Evolutionary conservation across 2,888 invertebrate species (phyloP), one percentile per base, ranked within the genome.

Genomic region (Scaptomyza polygonia): DNA sequence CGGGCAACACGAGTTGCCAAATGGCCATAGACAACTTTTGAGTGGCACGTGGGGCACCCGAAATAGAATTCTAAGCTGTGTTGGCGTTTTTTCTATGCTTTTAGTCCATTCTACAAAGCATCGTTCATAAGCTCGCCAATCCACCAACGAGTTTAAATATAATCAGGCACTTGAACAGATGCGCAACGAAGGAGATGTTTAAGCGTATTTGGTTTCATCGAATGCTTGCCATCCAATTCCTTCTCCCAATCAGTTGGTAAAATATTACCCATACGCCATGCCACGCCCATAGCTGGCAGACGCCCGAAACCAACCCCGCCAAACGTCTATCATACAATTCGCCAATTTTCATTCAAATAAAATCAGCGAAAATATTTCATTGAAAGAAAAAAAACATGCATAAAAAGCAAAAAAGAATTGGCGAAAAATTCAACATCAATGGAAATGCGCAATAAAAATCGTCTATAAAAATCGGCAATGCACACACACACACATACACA

Each of bases 361-460:
- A 88, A 83, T 83, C 86, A 86, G 66, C 77, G 79, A 68, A 72
- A 66, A 63, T 62, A 67, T 55, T 44, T 62, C 40, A 29, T 21
- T 42, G 51, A 52, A 32, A 44, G 21, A 21, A 45, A 59, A 57
- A 55, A 44, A 36, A 14, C 5, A 8, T 6, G 14, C 21, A 57
- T 29, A 42, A 30, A 62, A 56, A 65, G 21, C 21, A 18, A 18
- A 21, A 48, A 48, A 21, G 18, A 82, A 63, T 56, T 62, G 74
- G 86, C 73, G 86, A 86, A 67, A 69, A 83, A 79, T 82, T 82
- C 69, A 74, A 77, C 88, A 87, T 83, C 82, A 88, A 86, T 83
- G 82, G 84, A 88, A 83, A 86, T 86, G 88, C 86, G 82, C 86
- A 83, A 83, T 88, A 83, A 82, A 82, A 82, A 86, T 73, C 74